Evolutionary conservation across 2,888 invertebrate species (phyloP).

Genomic region (Didymodactylos carnosus): DNA sequence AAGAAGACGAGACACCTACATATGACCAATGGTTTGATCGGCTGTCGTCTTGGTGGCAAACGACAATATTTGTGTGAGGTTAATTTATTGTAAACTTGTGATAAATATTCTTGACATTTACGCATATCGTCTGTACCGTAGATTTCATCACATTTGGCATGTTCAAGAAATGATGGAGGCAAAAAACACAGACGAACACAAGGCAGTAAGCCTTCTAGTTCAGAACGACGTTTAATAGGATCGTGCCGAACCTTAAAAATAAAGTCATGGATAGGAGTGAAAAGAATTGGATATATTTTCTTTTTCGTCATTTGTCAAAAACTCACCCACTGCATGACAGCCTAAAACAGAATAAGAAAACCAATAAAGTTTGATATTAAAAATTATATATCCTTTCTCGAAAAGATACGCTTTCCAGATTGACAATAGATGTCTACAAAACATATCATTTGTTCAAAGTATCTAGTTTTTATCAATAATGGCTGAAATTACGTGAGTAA

Average conservation of each 20-base stretch:
- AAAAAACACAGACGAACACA: constrained; percentile 76
- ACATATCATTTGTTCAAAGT: no score
- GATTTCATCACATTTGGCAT: constrained; percentile 74
- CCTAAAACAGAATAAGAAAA: not conserved
- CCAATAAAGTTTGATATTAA: no score
- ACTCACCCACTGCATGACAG: constrained; percentile 51
- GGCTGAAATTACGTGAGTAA: no score
- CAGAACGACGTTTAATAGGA: constrained; percentile 51
- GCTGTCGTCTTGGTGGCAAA: constrained; percentile 57
- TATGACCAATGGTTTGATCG: constrained; percentile 38
- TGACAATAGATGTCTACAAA: no score
- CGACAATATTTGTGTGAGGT: constrained; percentile 59
- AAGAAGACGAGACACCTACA: not conserved
- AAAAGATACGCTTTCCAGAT: no score
- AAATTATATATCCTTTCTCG: no score
- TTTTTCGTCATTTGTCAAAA: no score
- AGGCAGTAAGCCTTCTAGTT: constrained; percentile 66
- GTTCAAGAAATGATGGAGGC: constrained; percentile 67
- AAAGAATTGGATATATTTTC: no score
- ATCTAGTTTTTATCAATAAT: no score
- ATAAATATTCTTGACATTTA: constrained; percentile 67
- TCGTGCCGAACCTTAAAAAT: constrained; percentile 9
- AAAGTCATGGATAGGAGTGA: no score
- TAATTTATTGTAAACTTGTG: constrained; percentile 66
- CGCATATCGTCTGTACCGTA: constrained; percentile 53